phyloP scores from a whole-genome alignment of 2,888 invertebrate species.

The Gastrophysa polygoni region DNA sequence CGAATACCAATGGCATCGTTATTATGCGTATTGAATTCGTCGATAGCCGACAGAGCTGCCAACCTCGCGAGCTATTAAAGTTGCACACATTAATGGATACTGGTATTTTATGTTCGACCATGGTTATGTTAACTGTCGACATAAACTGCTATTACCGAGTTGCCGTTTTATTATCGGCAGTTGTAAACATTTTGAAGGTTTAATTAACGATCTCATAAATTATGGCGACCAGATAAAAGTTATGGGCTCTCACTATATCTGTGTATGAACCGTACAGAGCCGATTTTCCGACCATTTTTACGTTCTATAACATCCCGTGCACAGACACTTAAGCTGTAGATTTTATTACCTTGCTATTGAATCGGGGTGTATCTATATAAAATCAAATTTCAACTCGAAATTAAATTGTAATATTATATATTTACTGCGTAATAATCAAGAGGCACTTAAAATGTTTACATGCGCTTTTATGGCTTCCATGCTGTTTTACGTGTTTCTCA shows the following conservation, averaged over 20 bases:
- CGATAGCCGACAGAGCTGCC: constrained; percentile 23
- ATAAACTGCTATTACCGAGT: constrained; percentile 42
- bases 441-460: constrained; percentile 8
- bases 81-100: constrained; percentile 40
- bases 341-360: constrained; percentile 25
- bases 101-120: constrained; percentile 38
- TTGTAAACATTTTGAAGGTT: constrained; percentile 47
- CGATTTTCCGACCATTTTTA: constrained; percentile 29
- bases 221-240: constrained; percentile 30
- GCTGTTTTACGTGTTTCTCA: no score
- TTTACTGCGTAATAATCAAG: constrained; percentile 17
- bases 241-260: constrained; percentile 18
- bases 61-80: constrained; percentile 33
- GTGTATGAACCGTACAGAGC: constrained; percentile 7
- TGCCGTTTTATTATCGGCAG: constrained; percentile 45
- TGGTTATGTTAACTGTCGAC: constrained; percentile 40
- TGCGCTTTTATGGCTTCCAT: constrained; percentile 3
- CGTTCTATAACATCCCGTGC: constrained; percentile 22
- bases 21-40: constrained; percentile 26
- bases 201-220: constrained; percentile 46
- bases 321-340: constrained; percentile 23
- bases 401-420: constrained; percentile 23
- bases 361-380: constrained; percentile 24
- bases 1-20: constrained; percentile 25
- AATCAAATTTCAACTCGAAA: constrained; percentile 32